Base-by-base conservation (phyloP, 1,140 invertebrate genomes). In the Bombus superbus region DNA sequence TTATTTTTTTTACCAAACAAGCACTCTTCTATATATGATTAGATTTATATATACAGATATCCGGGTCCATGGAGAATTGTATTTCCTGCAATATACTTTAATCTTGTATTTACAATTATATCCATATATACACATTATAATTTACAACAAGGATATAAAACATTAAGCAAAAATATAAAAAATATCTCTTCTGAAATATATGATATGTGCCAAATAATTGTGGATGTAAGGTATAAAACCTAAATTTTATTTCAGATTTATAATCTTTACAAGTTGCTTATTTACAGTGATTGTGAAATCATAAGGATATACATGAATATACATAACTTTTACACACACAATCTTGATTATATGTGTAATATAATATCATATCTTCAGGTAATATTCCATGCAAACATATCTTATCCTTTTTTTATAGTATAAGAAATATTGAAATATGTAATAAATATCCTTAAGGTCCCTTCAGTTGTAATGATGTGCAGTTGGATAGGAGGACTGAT, bases 21-120 rank as follows among this genome's bases (percentile, higher is more conserved):
- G 28, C 28, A 13, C 4, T 62, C 10, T 28, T 59, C 11, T 59
- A 62, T 11, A 62, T 62, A 25, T 15, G 44, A 64, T 64, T 28
- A 72, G 35, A 47, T 62, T 47, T 71, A 71, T 62, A 62, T 66
- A 18, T 72, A n/a, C 42, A 94, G 92, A 77, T 91, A 84, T 59
- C 28, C 73, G n/a, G 66, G 81, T 38, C 90, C 90, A 5, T 94
- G 92, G 92, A 92, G 86, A 84, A 87, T 94, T 8, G 81, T 94
- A 18, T 40, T 90, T 25, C 90, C 90, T 25, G 89, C 91, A 28
- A 28, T 92, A 1, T 13, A 92, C 25, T 91, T 91, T 76, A 90
- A 92, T 76, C 47, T 87, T n/a, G 62, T 87, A 62, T 90, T 94
- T 79, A 35, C 85, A 28, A 72, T 88, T 28, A 28, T 90, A 42